Evolutionary conservation across 2,888 invertebrate species (phyloP), one percentile per base, ranked within the genome.

Genomic region (Torymus aiolomorphi): DNA sequence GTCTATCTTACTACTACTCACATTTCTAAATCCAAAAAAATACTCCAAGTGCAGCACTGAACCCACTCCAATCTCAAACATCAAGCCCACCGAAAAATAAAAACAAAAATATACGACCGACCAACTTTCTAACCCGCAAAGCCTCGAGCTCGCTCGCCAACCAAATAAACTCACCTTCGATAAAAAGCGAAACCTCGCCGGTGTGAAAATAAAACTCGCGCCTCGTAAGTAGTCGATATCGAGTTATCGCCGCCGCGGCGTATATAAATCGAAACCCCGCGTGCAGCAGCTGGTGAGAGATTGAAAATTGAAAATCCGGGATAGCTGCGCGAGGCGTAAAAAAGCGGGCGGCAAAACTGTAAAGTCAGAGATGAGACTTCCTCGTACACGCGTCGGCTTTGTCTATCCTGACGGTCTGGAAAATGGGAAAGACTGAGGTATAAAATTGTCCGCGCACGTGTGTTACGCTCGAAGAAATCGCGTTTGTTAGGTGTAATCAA

Each of bases 391-490:
- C 20, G 51, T 18, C 18, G 13, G 51, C 67, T 76, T 63, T 70
- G 76, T 76, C 69, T 69, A 57, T 70, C 74, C 13, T 75, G 67
- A n/a, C 71, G 75, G 61, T 51, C 61, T 65, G 80, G 80, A 80
- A 80, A 80, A 76, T 76, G 57, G 59, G 62, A 67, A 76, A 65
- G 72, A 62, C 62, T 49, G 72, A 72, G 80, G 72, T 67, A 76
- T 80, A 67, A 76, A 80, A 80, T 80, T 80, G 72, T 76, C 52
- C 74, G 75, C 54, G 61, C 63, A 20, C 76, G 51, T 20, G 11
- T 16, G 12, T 20, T 12, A 24, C 61, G 54, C 59, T 13, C 18
- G 14, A 42, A 42, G 42, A 42, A 42, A 42, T 42, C 42, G 1
- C 8, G 8, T 42, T 42, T 42, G 42, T 42, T 42, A 42, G 42